Conservation (phyloP, 2,797 vertebrate species). For the Poliocrania exsul region DNA sequence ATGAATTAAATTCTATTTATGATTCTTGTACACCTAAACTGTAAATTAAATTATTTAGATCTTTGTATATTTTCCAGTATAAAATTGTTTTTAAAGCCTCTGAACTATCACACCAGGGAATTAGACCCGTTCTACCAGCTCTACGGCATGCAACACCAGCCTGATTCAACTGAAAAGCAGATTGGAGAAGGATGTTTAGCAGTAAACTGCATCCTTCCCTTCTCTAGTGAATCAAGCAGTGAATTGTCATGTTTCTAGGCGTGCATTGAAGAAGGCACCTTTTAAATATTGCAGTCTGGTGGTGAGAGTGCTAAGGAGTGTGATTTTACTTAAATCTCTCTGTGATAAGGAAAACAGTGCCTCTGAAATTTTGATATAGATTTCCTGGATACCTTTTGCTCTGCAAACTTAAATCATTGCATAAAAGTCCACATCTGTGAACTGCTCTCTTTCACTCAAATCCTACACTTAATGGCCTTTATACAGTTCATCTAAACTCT, state of each 20-base stretch:
- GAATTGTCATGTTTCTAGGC: background rate
- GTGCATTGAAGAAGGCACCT: background rate
- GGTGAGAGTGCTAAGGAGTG: background rate
- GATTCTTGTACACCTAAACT: background rate
- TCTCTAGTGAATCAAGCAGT: background rate
- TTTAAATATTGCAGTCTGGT: background rate
- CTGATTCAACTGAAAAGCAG: background rate
- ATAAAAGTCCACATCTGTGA: background rate
- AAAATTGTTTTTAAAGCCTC: background rate
- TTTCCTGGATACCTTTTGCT: background rate
- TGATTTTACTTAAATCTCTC: background rate
- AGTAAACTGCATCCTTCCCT: background rate
- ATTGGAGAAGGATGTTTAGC: background rate
- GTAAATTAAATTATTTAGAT: constrained; percentile 6
- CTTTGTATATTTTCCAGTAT: background rate
- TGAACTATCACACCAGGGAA: background rate
- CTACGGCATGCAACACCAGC: background rate
- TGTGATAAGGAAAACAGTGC: background rate
- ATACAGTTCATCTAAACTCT: background rate
- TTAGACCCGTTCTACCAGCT: background rate
- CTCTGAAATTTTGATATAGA: background rate
- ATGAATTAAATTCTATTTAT: constrained; percentile 52
- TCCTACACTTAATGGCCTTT: background rate
- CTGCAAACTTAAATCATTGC: background rate
- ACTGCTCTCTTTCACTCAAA: background rate